Conservation (phyloP, 2,113 vertebrate species). For the Pycnonotus jocosus region DNA sequence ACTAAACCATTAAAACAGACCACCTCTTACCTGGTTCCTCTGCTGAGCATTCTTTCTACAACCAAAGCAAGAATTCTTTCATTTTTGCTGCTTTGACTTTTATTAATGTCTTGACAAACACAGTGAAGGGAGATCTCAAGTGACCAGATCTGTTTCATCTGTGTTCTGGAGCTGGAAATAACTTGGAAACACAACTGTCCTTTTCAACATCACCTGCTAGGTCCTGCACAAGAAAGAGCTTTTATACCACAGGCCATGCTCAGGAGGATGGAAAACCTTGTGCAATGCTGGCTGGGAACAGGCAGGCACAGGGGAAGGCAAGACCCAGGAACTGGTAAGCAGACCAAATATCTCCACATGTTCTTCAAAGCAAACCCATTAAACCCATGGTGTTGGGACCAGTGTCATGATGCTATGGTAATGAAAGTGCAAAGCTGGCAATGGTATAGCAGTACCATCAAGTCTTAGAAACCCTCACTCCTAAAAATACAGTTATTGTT, state of each 20-base stretch:
- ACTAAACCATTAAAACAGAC: not conserved
- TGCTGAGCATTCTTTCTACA: not conserved
- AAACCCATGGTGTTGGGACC: not conserved
- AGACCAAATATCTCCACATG: not conserved
- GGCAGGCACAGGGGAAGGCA: not conserved
- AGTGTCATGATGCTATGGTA: not conserved
- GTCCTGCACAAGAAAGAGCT: not conserved
- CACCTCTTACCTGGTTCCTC: not conserved
- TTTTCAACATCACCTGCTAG: not conserved
- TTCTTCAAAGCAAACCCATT: not conserved
- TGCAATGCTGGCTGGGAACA: not conserved
- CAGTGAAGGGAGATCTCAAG: not conserved
- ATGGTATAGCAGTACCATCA: accelerated
- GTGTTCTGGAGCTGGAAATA: not conserved
- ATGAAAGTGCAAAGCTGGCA: not conserved
- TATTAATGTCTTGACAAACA: not conserved
- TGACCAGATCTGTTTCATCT: not conserved
- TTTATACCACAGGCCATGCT: not conserved
- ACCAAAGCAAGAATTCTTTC: not conserved
- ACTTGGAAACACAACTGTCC: not conserved
- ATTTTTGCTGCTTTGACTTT: not conserved
- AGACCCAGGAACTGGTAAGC: not conserved
- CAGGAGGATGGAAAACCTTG: not conserved
- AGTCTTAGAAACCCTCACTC: not conserved
- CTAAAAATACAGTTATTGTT: not conserved